Percentiles rank a stretch among this genome's conserved stretches.
These are phyloP conservation scores for Lithosia quadra DNA, from an alignment of 2,888 invertebrate species.

Conservation along the genomic window DNA sequence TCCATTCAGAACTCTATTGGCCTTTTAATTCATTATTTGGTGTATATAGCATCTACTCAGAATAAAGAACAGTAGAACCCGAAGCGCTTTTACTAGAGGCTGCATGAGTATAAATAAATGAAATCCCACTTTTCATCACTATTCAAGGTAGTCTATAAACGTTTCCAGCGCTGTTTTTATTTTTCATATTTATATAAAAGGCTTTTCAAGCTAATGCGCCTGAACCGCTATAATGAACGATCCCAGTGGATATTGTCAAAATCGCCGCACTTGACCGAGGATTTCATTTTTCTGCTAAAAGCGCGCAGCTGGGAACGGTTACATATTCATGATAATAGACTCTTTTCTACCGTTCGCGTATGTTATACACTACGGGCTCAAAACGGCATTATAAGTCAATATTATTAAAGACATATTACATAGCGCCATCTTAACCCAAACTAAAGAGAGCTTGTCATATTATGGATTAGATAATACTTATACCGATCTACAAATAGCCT, in stretches of 20 bases:
- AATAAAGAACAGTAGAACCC: not conserved
- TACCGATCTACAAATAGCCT: too few species aligned
- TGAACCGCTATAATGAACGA: slow-evolving; percentile 17
- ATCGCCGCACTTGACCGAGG: slow-evolving; percentile 16
- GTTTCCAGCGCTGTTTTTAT: not conserved
- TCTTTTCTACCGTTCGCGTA: slow-evolving; percentile 6
- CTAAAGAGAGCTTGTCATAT: too few species aligned
- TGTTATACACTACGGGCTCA: not conserved
- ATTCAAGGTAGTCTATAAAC: not conserved
- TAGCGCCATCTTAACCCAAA: too few species aligned
- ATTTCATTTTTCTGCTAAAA: slow-evolving; percentile 16
- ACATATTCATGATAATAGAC: slow-evolving; percentile 10
- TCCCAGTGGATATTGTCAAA: slow-evolving; percentile 6
- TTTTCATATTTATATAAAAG: slow-evolving; percentile 1
- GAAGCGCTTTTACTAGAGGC: not conserved
- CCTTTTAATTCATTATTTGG: too few species aligned
- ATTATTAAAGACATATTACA: not conserved
- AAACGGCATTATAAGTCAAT: not conserved
- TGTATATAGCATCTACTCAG: not conserved
- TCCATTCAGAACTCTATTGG: too few species aligned
- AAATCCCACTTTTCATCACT: not conserved
- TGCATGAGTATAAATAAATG: not conserved
- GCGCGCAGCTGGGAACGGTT: slow-evolving; percentile 13
- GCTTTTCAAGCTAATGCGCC: not conserved
- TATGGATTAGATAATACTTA: too few species aligned